Base-by-base conservation (phyloP, 2,113 vertebrate genomes). In the Aleadryas rufinucha region DNA sequence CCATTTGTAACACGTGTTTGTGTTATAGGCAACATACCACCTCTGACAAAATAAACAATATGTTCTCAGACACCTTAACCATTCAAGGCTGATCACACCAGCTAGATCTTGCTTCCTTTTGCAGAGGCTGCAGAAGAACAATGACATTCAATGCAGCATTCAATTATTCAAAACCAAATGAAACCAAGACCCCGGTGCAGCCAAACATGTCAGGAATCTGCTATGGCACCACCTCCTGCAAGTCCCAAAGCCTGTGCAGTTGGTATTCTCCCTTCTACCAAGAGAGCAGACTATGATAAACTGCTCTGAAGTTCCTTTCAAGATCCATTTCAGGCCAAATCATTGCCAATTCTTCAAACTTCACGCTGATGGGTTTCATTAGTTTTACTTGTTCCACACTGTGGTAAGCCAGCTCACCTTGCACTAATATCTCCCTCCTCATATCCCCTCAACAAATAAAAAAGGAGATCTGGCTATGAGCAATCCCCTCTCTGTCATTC, bases 361-460 rank as follows among this genome's bases (percentile, higher is more conserved):
- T 49, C 5, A 1, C 0, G 1, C 60, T 45, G 54, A 42, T 1
- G 3, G 33, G 14, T 35, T 91, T 74, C 10, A 3, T 2, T 3
- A 68, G 13, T 5, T 39, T 26, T 21, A 30, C 10, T 24, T 30
- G 13, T 5, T 45, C 37, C 1, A 4, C 33, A 8, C 49, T 18
- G 37, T 15, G 19, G 39, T 31, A 44, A 83, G 49, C 18, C 33
- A 90, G 57, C 16, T 42, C 56, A 24, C n/a, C 80, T 37, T 24
- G 50, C 57, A 28, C 7, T 6, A 68, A 31, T 24, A 54, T 5
- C 35, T 63, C 35, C 57, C 41, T 72, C 21, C 35, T 12, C n/a
- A 44, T 3, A 5, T 26, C 6, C 21, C 7, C 30, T 8, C 22
- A 28, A 20, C 17, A 37, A 69, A 50, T 7, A 6, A 41, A 9